Evolutionary conservation across 2,888 invertebrate species (phyloP).

Genomic region (Dolomedes plantarius): DNA sequence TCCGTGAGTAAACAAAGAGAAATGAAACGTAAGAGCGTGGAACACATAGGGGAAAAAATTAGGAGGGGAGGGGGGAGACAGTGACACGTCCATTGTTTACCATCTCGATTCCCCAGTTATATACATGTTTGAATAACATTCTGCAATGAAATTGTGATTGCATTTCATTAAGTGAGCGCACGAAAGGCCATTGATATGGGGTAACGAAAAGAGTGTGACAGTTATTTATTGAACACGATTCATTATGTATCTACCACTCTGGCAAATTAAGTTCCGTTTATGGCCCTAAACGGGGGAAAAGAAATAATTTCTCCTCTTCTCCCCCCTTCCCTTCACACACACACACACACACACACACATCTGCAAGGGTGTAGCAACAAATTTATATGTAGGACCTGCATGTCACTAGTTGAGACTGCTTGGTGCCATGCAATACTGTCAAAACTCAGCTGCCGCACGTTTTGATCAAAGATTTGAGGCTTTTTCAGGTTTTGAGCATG

Average conservation of each 20-base stretch:
- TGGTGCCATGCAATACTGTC: neutral
- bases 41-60: neutral
- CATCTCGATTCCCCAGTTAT: slow-evolving; percentile 26
- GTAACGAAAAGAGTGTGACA: slow-evolving; percentile 45
- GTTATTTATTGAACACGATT: slow-evolving; percentile 69
- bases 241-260: slow-evolving; percentile 70
- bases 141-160: slow-evolving; percentile 66
- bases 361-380: slow-evolving; percentile 48
- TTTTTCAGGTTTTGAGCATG: too few relatives aligned
- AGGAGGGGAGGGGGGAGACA: neutral
- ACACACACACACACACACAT: too few relatives aligned
- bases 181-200: slow-evolving; percentile 6
- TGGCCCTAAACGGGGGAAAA: slow-evolving; percentile 2
- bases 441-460: neutral
- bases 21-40: too few relatives aligned
- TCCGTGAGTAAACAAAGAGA: slow-evolving; percentile 24
- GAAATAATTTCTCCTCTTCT: neutral
- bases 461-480: too few relatives aligned
- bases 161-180: slow-evolving; percentile 52
- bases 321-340: too few relatives aligned
- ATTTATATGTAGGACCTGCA: slow-evolving; percentile 45
- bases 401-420: slow-evolving; percentile 51
- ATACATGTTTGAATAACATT: slow-evolving; percentile 69
- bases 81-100: slow-evolving; percentile 32
- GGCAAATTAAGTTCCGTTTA: slow-evolving; percentile 62